Evolutionary conservation across 2,113 vertebrate species (phyloP).

Genomic region (Oceanites oceanicus): DNA sequence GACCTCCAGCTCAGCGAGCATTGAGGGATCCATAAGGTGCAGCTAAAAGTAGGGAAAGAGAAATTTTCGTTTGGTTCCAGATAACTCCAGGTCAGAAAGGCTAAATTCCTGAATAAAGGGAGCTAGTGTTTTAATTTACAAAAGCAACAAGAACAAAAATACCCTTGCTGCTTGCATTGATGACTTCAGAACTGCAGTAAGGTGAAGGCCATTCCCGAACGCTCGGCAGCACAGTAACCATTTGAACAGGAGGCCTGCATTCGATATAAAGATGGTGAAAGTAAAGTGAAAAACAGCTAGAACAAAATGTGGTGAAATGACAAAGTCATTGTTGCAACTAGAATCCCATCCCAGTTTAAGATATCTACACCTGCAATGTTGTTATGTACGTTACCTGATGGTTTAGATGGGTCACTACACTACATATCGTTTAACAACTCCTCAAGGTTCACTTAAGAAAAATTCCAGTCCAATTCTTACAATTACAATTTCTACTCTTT

Average conservation of each 20-base stretch:
- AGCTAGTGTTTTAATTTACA: neutral
- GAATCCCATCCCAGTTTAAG: neutral
- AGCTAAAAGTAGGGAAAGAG: neutral
- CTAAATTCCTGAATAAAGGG: neutral
- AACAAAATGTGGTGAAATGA: neutral
- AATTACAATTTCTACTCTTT: too few relatives aligned
- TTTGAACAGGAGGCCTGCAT: too few relatives aligned
- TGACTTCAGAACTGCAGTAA: neutral
- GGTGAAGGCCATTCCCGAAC: neutral
- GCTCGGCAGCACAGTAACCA: neutral
- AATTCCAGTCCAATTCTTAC: neutral
- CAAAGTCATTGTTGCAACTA: neutral
- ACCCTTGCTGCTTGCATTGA: neutral
- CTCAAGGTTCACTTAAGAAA: neutral
- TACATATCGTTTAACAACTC: neutral
- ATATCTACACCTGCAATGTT: rapidly evolving
- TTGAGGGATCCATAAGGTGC: neutral
- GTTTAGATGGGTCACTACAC: neutral
- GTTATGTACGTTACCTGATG: neutral
- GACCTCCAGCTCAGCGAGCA: neutral
- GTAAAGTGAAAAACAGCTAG: neutral
- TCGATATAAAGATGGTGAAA: neutral
- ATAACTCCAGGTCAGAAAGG: neutral
- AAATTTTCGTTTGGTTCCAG: neutral
- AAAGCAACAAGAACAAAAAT: neutral